These are phyloP conservation scores for Sympetrum striolatum DNA, from an alignment of 2,888 invertebrate species.

Conservation along the genomic window DNA sequence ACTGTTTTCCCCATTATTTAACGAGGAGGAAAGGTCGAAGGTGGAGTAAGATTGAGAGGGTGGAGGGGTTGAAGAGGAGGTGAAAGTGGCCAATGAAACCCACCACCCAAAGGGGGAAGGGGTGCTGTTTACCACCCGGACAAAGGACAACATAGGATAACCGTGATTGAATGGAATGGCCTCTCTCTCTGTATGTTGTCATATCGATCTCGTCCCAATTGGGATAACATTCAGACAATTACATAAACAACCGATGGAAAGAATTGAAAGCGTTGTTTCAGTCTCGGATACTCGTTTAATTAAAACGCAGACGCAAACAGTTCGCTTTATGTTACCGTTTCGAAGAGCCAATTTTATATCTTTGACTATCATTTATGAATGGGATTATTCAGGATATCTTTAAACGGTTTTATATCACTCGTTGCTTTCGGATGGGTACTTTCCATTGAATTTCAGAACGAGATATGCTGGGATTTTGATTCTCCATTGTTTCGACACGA, in stretches of 20 bases:
- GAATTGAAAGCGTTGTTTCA: background rate
- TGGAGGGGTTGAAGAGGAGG: background rate
- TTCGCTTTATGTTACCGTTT: too few species aligned
- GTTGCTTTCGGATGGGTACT: too few species aligned
- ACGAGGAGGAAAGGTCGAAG: background rate
- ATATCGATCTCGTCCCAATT: background rate
- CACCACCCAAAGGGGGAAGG: background rate
- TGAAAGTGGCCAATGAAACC: background rate
- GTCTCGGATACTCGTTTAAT: background rate
- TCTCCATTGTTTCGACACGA: too few species aligned
- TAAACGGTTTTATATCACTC: too few species aligned
- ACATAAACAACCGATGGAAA: background rate
- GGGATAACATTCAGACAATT: constrained; percentile 3
- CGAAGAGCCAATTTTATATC: too few species aligned
- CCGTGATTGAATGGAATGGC: background rate
- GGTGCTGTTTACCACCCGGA: background rate
- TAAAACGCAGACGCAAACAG: too few species aligned
- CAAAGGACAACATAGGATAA: constrained; percentile 22
- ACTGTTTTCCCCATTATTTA: background rate
- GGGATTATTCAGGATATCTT: too few species aligned
- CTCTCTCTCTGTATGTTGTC: background rate
- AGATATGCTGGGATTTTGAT: too few species aligned
- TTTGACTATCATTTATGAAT: too few species aligned
- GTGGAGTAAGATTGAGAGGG: background rate
- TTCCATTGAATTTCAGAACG: too few species aligned